Percentiles rank a stretch among this genome's conserved stretches.
These are phyloP conservation scores for Agrochola lota DNA, from an alignment of 2,888 invertebrate genomes.

Conservation along the genomic window DNA sequence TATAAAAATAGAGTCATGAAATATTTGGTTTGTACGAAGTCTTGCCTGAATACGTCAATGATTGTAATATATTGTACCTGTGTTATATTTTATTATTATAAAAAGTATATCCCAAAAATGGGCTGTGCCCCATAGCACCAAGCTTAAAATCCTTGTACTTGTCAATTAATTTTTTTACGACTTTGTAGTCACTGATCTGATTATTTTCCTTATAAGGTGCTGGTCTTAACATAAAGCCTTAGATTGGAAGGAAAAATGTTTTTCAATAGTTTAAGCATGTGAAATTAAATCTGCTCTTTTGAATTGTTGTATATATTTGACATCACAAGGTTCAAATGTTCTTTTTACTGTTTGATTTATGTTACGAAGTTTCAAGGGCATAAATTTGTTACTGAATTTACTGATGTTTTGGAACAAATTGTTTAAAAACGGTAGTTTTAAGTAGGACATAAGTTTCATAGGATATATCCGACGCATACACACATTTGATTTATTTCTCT, in stretches of 20 bases:
- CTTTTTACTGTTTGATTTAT: constrained; percentile 67
- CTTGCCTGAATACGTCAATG: constrained; percentile 65
- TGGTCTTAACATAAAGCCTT: constrained; percentile 66
- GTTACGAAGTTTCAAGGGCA: constrained; percentile 72
- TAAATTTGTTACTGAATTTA: constrained; percentile 82
- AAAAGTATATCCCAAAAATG: constrained; percentile 44
- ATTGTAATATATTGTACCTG: constrained; percentile 67
- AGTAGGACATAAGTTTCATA: constrained; percentile 74
- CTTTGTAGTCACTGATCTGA: constrained; percentile 73
- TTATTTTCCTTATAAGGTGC: constrained; percentile 72
- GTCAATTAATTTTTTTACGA: constrained; percentile 67
- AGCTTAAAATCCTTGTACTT: constrained; percentile 57
- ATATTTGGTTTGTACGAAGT: constrained; percentile 56
- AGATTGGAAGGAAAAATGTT: constrained; percentile 58
- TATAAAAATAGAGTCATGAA: constrained; percentile 42
- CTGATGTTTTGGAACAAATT: constrained; percentile 83
- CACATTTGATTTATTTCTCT: constrained; percentile 71
- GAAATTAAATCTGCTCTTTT: constrained; percentile 70
- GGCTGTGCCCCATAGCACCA: constrained; percentile 45
- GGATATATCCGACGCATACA: constrained; percentile 75
- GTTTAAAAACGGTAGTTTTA: constrained; percentile 76
- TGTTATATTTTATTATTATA: constrained; percentile 56
- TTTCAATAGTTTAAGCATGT: constrained; percentile 54
- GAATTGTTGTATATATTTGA: constrained; percentile 83
- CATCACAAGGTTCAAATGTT: constrained; percentile 82